Percentiles rank a stretch among this genome's conserved stretches.
phyloP scores from a whole-genome alignment of 1,140 invertebrate species.

The Diorhabda carinulata region DNA sequence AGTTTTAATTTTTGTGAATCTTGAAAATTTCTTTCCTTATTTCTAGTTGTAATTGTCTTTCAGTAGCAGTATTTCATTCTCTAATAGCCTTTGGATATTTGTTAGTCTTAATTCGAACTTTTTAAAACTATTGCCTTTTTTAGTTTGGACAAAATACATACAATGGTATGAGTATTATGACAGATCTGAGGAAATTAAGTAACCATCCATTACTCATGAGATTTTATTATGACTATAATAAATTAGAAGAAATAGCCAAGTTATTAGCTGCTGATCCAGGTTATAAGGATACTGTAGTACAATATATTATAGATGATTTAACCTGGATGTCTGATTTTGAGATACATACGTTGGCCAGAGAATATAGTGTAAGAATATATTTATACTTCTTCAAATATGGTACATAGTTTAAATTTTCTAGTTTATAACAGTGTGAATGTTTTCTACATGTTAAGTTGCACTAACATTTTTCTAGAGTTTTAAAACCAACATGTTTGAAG shows the following conservation, averaged over 20 bases:
- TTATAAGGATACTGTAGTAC: constrained; percentile 75
- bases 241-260: constrained; percentile 68
- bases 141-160: constrained; percentile 26
- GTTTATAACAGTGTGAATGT: too few species aligned
- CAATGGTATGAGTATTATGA: constrained; percentile 76
- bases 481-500: too few species aligned
- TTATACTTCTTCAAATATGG: neutral
- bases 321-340: constrained; percentile 87
- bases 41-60: too few species aligned
- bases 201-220: constrained; percentile 85
- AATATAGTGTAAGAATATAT: constrained; percentile 54
- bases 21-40: too few species aligned
- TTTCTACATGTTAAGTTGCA: too few species aligned
- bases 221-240: constrained; percentile 71
- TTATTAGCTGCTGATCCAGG: constrained; percentile 64
- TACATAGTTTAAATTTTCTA: too few species aligned
- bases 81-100: too few species aligned
- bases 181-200: constrained; percentile 82
- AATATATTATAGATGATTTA: constrained; percentile 86
- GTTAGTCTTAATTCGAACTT: too few species aligned
- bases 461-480: too few species aligned
- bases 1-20: too few species aligned
- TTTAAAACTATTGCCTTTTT: neutral
- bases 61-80: too few species aligned
- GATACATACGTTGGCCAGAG: constrained; percentile 72